Base-by-base conservation (phyloP, 2,113 vertebrate species). In the Carassius carassius region DNA sequence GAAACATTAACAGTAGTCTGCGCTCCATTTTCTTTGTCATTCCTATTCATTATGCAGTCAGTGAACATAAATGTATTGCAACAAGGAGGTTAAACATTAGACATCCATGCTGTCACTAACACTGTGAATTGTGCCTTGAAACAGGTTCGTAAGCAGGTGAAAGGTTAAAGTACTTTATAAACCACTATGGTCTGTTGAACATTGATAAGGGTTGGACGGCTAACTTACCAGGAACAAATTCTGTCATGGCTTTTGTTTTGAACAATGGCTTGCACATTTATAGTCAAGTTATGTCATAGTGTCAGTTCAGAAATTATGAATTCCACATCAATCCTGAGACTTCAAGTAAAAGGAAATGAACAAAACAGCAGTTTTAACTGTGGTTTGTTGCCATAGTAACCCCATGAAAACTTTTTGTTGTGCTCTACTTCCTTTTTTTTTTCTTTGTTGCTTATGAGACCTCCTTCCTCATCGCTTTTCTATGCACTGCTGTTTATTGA, bases 121-220 rank as follows among this genome's bases (percentile, higher is more conserved):
- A 17, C 56, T 77, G 49, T 77, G 62, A 62, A 19, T 41, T 81
- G 37, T 69, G 44, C 51, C 35, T 35, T 76, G 56, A 82, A 58
- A 82, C 72, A 54, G 75, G 78, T 79, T 86, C 32, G 86, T 88
- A 25, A 78, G 73, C 81, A 84, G 77, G 78, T 51, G 23, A 84
- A 67, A 41, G 88, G 86, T 86, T 86, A 89, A 87, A 89, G 84
- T 86, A 65, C 88, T 86, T 73, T 58, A 35, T 32, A 56, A 77
- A 47, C 65, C 37, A 47, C 77, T 69, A 9, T n/a, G 21, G 17
- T 51, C 16, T 21, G 88, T 87, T 87, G 87, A 89, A 84, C 78
- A 89, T 89, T 89, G 85, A 89, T 60, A 83, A 14, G 2, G 29
- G 41, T 54, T 19, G 25, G 78, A 76, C 21, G 37, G 69, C 74